Evolutionary conservation across 1,140 invertebrate genomes (phyloP).

Genomic region (Drosophila pectinifera): DNA sequence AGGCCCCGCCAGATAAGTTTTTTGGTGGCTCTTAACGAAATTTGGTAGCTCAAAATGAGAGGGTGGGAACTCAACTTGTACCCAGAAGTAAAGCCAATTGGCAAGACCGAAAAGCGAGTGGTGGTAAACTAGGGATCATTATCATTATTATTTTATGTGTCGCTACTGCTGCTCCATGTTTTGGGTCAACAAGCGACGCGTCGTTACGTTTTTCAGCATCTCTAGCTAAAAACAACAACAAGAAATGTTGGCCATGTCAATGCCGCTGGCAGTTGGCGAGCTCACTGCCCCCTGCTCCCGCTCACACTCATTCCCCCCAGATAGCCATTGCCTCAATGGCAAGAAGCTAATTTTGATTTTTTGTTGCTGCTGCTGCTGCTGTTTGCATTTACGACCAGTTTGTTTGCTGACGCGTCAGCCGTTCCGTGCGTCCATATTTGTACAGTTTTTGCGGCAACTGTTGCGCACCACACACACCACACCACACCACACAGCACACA

Average conservation of each 20-base stretch:
- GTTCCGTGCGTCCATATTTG: conserved; percentile 68
- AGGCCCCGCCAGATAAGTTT: conserved; percentile 41
- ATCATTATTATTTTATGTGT: conserved; percentile 62
- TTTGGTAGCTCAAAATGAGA: conserved; percentile 1
- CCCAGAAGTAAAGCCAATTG: conserved; percentile 8
- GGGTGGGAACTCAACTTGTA: neutral
- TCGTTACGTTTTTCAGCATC: conserved; percentile 52
- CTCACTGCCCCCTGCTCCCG: too few species aligned
- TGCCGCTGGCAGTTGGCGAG: conserved; percentile 14
- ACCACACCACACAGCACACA: neutral
- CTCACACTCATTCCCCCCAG: conserved; percentile 5
- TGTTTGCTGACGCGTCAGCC: conserved; percentile 58
- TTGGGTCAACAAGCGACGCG: conserved; percentile 56
- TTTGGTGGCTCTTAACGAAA: conserved; percentile 10
- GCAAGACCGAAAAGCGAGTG: conserved; percentile 15
- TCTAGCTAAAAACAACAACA: conserved; percentile 37
- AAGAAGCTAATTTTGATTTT: conserved; percentile 69
- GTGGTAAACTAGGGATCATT: conserved; percentile 25
- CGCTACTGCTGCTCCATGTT: conserved; percentile 57
- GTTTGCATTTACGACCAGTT: conserved; percentile 54
- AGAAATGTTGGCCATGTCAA: conserved; percentile 51
- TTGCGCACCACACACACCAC: conserved; percentile 44
- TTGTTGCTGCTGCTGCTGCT: conserved; percentile 36
- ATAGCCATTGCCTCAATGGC: conserved; percentile 25
- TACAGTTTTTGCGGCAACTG: conserved; percentile 75